phyloP scores from a whole-genome alignment of 2,888 invertebrate species.

The Netelia inedita region DNA sequence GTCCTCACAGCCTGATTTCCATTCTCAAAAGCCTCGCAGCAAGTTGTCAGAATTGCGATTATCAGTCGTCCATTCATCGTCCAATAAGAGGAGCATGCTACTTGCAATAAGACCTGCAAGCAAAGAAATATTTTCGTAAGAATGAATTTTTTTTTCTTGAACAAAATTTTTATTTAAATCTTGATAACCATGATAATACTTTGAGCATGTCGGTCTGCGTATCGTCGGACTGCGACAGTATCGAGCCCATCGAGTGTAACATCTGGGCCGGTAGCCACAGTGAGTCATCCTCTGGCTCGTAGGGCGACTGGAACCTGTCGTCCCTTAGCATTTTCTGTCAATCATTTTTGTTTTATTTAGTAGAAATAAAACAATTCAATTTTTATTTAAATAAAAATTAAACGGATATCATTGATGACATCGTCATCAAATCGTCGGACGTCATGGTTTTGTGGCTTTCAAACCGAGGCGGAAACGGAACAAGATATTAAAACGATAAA shows the following conservation, averaged over 20 bases:
- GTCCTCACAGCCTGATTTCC: slow-evolving; percentile 93
- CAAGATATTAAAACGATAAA: slow-evolving; percentile 18
- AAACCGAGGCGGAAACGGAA: slow-evolving; percentile 31
- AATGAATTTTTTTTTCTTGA: neutral
- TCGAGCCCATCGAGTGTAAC: slow-evolving; percentile 93
- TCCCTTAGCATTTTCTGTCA: slow-evolving; percentile 94
- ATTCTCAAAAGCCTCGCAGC: slow-evolving; percentile 92
- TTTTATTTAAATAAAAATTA: slow-evolving; percentile 1
- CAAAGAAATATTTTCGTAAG: slow-evolving; percentile 10
- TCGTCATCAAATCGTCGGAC: neutral
- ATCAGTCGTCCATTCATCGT: slow-evolving; percentile 95
- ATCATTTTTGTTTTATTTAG: slow-evolving; percentile 10
- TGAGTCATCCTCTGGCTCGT: slow-evolving; percentile 96
- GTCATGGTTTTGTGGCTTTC: slow-evolving; percentile 18
- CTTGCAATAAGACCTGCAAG: slow-evolving; percentile 91
- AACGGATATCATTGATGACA: neutral
- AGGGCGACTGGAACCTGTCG: slow-evolving; percentile 95
- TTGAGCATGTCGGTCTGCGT: slow-evolving; percentile 91
- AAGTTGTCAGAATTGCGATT: slow-evolving; percentile 94
- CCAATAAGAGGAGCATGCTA: slow-evolving; percentile 95
- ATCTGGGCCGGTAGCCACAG: slow-evolving; percentile 97
- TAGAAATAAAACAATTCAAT: neutral
- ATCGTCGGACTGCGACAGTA: slow-evolving; percentile 93
- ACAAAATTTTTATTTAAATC: neutral
- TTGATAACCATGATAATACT: slow-evolving; percentile 85